Percentiles rank a stretch among this genome's conserved stretches.
Evolutionary conservation across 2,888 invertebrate genomes (phyloP).

Genomic region (Periphyllus acericola): DNA sequence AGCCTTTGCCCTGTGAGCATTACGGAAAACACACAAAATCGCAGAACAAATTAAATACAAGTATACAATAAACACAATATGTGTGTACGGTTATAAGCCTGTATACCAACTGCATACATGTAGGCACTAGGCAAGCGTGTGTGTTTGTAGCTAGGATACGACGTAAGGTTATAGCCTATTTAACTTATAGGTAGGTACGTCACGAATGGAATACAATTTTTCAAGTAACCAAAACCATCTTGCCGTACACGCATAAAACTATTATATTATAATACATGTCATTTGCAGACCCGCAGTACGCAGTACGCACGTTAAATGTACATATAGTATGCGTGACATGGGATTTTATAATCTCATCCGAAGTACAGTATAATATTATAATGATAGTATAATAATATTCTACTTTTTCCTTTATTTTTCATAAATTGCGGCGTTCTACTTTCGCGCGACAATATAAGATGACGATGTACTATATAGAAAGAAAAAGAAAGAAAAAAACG

Average conservation of each 20-base stretch:
- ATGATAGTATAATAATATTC: background rate
- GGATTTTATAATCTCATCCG: background rate
- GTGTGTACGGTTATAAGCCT: too few species aligned
- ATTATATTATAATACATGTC: background rate
- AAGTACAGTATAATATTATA: background rate
- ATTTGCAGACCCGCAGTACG: background rate
- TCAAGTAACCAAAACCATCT: background rate
- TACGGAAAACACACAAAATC: too few species aligned
- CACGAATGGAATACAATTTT: background rate
- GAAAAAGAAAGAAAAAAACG: background rate
- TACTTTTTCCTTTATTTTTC: background rate
- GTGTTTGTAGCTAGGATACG: too few species aligned
- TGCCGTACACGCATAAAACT: background rate
- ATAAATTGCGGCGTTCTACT: conserved; percentile 4
- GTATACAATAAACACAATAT: too few species aligned
- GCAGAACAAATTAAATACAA: too few species aligned
- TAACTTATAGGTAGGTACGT: background rate
- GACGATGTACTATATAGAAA: background rate
- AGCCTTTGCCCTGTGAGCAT: too few species aligned
- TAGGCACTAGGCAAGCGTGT: too few species aligned
- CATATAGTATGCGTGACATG: background rate
- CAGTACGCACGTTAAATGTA: background rate
- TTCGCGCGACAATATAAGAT: background rate
- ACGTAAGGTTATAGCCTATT: background rate
- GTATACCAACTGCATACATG: too few species aligned